A percentile compares a stretch with the other conserved stretches of the same genome.
These are phyloP conservation scores for Microctonus aethiopoides DNA, from an alignment of 2,888 invertebrate species.

Conservation along the genomic window DNA sequence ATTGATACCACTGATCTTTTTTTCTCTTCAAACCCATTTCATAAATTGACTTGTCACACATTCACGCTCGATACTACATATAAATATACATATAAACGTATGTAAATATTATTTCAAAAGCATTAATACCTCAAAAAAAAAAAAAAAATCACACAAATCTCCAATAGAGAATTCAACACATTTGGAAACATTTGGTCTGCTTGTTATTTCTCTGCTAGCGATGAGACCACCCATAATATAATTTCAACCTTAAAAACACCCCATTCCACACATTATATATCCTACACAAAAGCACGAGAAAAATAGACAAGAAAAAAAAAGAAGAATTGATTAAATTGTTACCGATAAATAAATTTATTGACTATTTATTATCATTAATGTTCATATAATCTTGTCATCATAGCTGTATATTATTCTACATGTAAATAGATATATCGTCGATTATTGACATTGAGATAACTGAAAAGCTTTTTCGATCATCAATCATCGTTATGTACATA, in stretches of 20 bases:
- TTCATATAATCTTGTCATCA: neutral
- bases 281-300: too few relatives aligned
- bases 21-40: neutral
- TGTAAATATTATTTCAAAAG: slow-evolving; percentile 32
- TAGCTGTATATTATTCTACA: neutral
- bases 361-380: neutral
- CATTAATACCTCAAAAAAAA: slow-evolving; percentile 40
- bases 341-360: neutral
- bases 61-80: neutral
- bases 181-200: slow-evolving; percentile 50
- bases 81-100: slow-evolving; percentile 1
- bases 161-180: slow-evolving; percentile 41
- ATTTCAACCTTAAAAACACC: slow-evolving; percentile 30
- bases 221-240: slow-evolving; percentile 51
- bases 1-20: slow-evolving; percentile 3
- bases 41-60: slow-evolving; percentile 8
- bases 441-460: neutral
- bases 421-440: neutral
- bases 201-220: slow-evolving; percentile 48
- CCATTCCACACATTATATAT: too few relatives aligned
- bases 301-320: neutral
- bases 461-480: neutral
- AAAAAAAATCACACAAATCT: slow-evolving; percentile 46
- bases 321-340: neutral
- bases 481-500: slow-evolving; percentile 12